Percentiles rank a stretch among this genome's conserved stretches.
These are phyloP conservation scores for Penaeus japonicus DNA, from an alignment of 1,140 invertebrate genomes.

Conservation along the genomic window DNA sequence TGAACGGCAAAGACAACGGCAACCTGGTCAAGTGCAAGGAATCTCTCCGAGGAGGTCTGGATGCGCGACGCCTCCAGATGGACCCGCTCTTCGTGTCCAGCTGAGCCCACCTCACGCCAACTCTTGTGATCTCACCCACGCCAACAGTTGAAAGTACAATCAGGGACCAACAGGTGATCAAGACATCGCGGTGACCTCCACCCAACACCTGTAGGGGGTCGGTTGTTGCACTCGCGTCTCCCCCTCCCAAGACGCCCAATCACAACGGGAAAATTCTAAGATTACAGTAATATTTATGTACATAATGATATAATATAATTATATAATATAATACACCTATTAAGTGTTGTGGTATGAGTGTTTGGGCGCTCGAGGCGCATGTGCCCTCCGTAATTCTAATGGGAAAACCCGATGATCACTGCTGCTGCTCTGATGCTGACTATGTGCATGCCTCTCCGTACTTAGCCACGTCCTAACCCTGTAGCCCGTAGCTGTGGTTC, in stretches of 20 bases:
- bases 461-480: constrained; percentile 30
- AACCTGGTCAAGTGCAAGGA: constrained; percentile 57
- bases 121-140: constrained; percentile 40
- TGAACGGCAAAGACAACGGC: constrained; percentile 19
- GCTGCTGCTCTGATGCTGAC: constrained; percentile 31
- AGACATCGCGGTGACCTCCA: constrained; percentile 2
- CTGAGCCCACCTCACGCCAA: constrained; percentile 23
- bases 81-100: constrained; percentile 57
- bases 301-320: constrained; percentile 47
- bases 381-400: background rate
- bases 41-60: constrained; percentile 49
- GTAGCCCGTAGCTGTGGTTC: constrained; percentile 37
- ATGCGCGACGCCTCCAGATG: constrained; percentile 41
- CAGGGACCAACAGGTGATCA: constrained; percentile 50
- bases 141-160: constrained; percentile 46
- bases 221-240: constrained; percentile 15
- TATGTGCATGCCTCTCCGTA: constrained; percentile 11
- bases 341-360: constrained; percentile 47
- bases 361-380: background rate
- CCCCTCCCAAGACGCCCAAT: background rate
- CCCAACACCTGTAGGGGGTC: constrained; percentile 1
- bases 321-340: constrained; percentile 47
- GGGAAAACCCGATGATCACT: constrained; percentile 16
- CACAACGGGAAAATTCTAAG: constrained; percentile 42
- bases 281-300: constrained; percentile 57